phyloP scores from a whole-genome alignment of 2,797 vertebrate species.

The Limnodromus scolopaceus region DNA sequence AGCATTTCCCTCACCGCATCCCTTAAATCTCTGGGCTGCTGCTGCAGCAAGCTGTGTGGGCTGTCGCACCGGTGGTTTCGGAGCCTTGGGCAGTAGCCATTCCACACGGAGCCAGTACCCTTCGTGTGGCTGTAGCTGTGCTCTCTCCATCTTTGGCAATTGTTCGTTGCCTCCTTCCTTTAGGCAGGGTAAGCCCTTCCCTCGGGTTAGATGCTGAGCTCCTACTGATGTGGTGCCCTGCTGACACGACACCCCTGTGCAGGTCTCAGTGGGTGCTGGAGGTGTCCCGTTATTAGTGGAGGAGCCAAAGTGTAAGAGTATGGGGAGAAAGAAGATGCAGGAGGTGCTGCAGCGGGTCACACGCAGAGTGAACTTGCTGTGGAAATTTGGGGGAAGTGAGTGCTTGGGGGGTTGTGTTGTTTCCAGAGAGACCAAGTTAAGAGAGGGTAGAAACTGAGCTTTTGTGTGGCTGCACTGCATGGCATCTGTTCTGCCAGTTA shows the following conservation, averaged over 20 bases:
- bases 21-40: constrained; percentile 17
- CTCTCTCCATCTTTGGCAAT: constrained; percentile 8
- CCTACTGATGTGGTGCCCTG: rapidly evolving
- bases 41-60: constrained; percentile 41
- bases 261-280: background rate
- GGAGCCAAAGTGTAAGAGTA: background rate
- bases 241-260: background rate
- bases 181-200: background rate
- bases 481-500: background rate
- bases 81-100: background rate
- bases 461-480: constrained; percentile 52
- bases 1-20: background rate
- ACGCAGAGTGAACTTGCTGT: background rate
- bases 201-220: background rate
- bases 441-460: background rate
- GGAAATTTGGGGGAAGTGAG: background rate
- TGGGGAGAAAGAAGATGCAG: background rate
- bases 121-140: background rate
- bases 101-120: background rate
- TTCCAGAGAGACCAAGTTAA: background rate
- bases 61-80: constrained; percentile 25
- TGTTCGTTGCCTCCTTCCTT: background rate
- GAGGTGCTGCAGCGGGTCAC: background rate
- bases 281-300: background rate
- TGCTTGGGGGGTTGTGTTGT: background rate